Evolutionary conservation across 2,113 vertebrate species (phyloP).

Genomic region (Thryonomys swinderianus): DNA sequence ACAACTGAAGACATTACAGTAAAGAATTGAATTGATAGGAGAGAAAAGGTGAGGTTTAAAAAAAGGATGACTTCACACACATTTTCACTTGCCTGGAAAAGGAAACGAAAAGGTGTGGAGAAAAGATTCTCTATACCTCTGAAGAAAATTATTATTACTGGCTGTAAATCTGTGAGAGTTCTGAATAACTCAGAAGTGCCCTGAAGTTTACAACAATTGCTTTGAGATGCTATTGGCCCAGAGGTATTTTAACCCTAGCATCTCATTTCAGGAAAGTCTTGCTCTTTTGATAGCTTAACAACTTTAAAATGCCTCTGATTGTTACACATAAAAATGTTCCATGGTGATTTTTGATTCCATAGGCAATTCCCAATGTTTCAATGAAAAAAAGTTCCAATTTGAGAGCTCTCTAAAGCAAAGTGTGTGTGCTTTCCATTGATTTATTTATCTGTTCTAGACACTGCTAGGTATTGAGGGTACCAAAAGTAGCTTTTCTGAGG

Average conservation of each 20-base stretch:
- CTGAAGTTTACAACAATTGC: constrained; percentile 42
- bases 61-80: constrained; percentile 24
- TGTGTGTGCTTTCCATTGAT: background rate
- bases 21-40: constrained; percentile 50
- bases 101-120: constrained; percentile 30
- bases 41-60: background rate
- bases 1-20: background rate
- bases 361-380: background rate
- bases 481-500: background rate
- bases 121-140: constrained; percentile 55
- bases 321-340: constrained; percentile 11
- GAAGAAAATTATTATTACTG: constrained; percentile 52
- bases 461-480: background rate
- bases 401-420: background rate
- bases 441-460: background rate
- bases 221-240: constrained; percentile 8
- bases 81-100: constrained; percentile 53
- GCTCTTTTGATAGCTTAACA: constrained; percentile 23
- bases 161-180: background rate
- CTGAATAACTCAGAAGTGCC: constrained; percentile 9
- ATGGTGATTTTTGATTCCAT: background rate
- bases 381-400: background rate
- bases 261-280: background rate
- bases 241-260: constrained; percentile 53
- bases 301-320: constrained; percentile 52